Evolutionary conservation across 2,797 vertebrate genomes (phyloP), one percentile per base, ranked within the genome.

Genomic region (Lepidocolaptes lacrymiger): DNA sequence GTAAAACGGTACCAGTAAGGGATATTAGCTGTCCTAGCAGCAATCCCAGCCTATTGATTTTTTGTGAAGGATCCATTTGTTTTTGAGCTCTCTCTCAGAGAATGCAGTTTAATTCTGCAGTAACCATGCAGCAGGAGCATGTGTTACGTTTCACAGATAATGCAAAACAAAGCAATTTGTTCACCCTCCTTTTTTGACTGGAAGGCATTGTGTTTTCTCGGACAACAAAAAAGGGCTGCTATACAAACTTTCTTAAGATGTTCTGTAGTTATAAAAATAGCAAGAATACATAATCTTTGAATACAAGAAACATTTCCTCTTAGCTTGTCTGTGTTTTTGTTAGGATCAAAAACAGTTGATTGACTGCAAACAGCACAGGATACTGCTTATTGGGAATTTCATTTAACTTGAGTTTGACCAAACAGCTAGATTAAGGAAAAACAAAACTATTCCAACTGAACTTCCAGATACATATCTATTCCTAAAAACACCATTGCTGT

Each of bases 81-180:
- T 96, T 96, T 64, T 90, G 71, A 95, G 73, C 73, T 95, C 67
- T 71, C 68, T 95, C 75, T 96, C 75, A 73, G 82, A 92, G 82
- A 62, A 90, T 67, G 90, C 39, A 2, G 3, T 74, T 93, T 90
- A 95, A 89, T 90, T 76, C 84, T 91, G 85, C 55, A 89, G 75
- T 64, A 82, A 91, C 59, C 88, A 83, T 91, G 80, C 71, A 95
- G 86, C 55, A 89, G 48, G n/a, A 77, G 54, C 55, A 76, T 71
- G 71, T 72, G 79, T 93, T 88, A 85, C 37, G 78, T 95, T 97
- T 95, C 94, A 95, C 73, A 86, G 94, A 95, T 88, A 96, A 97
- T 87, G 92, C 84, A 96, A 95, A 96, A 81, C 64, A 96, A 96
- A 94, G 93, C 56, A 93, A 89, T 81, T 94, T 94, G 56, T 73